Evolutionary conservation across 2,797 vertebrate species (phyloP).

Genomic region (Cichlasoma orientale): DNA sequence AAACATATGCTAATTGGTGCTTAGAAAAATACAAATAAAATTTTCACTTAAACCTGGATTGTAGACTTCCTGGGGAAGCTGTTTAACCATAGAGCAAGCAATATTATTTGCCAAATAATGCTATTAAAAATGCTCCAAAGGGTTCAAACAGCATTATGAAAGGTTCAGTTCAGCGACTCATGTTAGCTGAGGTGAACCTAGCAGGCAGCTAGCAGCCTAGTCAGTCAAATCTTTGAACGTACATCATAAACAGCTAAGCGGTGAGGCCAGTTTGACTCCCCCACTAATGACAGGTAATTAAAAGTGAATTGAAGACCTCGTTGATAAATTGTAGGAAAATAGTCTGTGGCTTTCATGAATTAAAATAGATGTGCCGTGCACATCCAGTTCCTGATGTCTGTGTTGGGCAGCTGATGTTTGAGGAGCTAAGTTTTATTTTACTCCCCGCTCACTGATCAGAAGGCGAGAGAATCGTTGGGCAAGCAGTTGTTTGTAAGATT

Average conservation of each 20-base stretch:
- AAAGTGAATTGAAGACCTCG: background rate
- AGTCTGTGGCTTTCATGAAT: background rate
- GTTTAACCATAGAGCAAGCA: background rate
- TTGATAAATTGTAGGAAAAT: background rate
- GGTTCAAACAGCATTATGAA: background rate
- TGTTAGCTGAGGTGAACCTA: background rate
- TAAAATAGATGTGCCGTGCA: background rate
- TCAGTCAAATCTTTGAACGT: background rate
- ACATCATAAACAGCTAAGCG: background rate
- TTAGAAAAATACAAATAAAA: background rate
- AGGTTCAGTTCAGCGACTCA: background rate
- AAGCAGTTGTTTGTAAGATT: slow-evolving; percentile 6
- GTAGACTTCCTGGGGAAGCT: background rate
- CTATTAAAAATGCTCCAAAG: background rate
- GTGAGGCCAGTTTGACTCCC: background rate
- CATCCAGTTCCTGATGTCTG: background rate
- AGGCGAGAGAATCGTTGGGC: background rate
- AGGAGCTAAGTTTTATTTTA: background rate
- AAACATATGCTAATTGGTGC: too few species aligned
- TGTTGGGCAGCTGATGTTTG: background rate
- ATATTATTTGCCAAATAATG: background rate
- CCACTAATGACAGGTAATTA: background rate
- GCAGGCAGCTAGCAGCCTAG: background rate
- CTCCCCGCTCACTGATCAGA: background rate
- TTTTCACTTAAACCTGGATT: background rate